Evolutionary conservation across 2,797 vertebrate species (phyloP).

Genomic region (Danio tinwini): DNA sequence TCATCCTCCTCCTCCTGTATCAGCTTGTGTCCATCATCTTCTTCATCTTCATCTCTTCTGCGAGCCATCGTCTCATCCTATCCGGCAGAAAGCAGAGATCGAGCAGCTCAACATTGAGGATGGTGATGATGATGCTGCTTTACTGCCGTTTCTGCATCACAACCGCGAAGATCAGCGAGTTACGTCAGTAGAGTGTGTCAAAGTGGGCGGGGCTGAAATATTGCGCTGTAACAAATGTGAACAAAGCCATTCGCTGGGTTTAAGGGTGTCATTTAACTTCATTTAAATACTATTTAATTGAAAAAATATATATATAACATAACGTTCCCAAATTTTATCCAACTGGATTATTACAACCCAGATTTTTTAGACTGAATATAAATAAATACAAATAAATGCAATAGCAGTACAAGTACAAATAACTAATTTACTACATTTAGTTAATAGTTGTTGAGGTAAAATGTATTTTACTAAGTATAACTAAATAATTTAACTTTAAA

Average conservation of each 20-base stretch:
- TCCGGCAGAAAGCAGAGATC: slow-evolving; percentile 42
- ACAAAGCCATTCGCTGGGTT: not conserved
- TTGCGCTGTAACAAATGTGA: not conserved
- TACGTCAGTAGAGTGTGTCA: not conserved
- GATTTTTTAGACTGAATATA: no score
- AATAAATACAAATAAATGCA: no score
- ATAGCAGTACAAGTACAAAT: no score
- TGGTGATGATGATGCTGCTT: slow-evolving; percentile 30
- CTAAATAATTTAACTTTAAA: no score
- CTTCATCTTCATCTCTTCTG: slow-evolving; percentile 68
- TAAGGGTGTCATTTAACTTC: no score
- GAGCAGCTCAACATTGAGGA: slow-evolving; percentile 57
- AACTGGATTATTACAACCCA: no score
- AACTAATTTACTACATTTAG: no score
- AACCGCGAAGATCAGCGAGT: not conserved
- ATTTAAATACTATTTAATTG: no score
- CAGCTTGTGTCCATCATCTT: slow-evolving; percentile 63
- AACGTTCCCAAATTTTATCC: no score
- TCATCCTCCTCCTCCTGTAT: slow-evolving; percentile 63
- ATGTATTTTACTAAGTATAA: no score
- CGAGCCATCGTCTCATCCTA: slow-evolving; percentile 80
- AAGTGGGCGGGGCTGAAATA: slow-evolving; percentile 26
- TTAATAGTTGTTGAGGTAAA: no score
- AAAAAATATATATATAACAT: no score
- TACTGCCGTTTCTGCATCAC: not conserved